Percentiles rank a stretch among this genome's conserved stretches.
Conservation (phyloP, 2,113 vertebrate genomes). For the Taurulus bubalis region DNA sequence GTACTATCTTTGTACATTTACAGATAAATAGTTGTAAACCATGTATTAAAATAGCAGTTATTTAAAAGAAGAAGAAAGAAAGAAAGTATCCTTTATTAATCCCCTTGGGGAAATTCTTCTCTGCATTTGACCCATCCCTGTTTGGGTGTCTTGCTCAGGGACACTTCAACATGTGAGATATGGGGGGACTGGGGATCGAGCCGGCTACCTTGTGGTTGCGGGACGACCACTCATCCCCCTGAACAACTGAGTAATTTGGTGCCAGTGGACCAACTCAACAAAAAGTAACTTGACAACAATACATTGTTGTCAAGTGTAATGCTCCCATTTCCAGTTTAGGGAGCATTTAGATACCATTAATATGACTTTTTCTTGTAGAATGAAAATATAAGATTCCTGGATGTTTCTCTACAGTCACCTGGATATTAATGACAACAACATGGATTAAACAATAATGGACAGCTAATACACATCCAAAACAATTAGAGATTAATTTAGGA, state of each 20-base stretch:
- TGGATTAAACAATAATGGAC: background rate
- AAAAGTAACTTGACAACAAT: conserved; percentile 11
- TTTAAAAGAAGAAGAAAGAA: too few species aligned
- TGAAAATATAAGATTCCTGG: background rate
- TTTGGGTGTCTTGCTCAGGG: too few species aligned
- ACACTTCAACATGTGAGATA: too few species aligned
- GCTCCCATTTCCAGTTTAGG: background rate
- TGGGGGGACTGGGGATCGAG: too few species aligned
- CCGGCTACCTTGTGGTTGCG: too few species aligned
- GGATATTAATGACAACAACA: background rate
- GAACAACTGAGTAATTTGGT: too few species aligned
- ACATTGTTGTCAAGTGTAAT: background rate
- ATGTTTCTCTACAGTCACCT: background rate
- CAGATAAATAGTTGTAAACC: background rate
- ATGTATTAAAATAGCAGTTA: conserved; percentile 1
- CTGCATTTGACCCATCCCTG: too few species aligned
- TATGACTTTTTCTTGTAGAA: background rate
- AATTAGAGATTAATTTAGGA: background rate
- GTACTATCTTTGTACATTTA: background rate
- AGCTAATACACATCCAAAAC: conserved; percentile 7
- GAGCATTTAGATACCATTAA: background rate
- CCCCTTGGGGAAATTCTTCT: too few species aligned
- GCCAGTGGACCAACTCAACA: background rate
- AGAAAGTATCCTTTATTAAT: too few species aligned
- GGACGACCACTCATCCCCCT: too few species aligned